Base-by-base conservation (phyloP, 2,113 vertebrate genomes). In the Synchiropus splendidus region DNA sequence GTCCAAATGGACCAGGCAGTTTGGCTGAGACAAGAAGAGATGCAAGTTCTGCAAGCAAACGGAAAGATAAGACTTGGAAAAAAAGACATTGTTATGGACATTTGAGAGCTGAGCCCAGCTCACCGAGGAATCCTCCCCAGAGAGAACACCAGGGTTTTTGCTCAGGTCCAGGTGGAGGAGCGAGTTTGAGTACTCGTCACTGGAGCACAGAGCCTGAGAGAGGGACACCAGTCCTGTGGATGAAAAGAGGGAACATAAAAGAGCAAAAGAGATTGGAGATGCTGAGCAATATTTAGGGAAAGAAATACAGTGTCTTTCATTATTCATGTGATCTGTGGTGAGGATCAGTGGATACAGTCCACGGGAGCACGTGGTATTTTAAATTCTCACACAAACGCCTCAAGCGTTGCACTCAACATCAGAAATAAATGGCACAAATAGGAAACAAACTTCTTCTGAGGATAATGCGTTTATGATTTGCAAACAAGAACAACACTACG, bases 91-190 rank as follows among this genome's bases (percentile, higher is more conserved):
- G 52, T 58, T 12, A 31, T 45, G 33, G 31, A 27, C 27, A 31
- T 69, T 62, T 67, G 42, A 50, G 48, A 31, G 18, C 51, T 54
- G 61, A 31, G 45, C 21, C 47, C 8, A 35, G 58, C 90, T 87
- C 71, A 94, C 91, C 58, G 88, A 87, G 48, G 89, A 83, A 18
- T 94, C 91, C 1, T 92, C 90, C 1, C 89, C 88, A 1, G 88
- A 86, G 31, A 94, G 87, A 49, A 92, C 83, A 31, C 90, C 90
- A 0, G 90, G 86, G 62, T 94, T 94, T 75, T 86, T 90, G 85
- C 90, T 92, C 68, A 94, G 77, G 75, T 92, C 89, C 71, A 94
- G 85, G 70, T 91, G 89, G 36, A 87, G 87, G 16, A 94, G 87
- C 16, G 90, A 90, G 75, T 84, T 90, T 70, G 88, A 89, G 72